Percentiles rank a stretch among this genome's conserved stretches.
phyloP scores from a whole-genome alignment of 2,113 vertebrate species.

The Apteryx mantelli region DNA sequence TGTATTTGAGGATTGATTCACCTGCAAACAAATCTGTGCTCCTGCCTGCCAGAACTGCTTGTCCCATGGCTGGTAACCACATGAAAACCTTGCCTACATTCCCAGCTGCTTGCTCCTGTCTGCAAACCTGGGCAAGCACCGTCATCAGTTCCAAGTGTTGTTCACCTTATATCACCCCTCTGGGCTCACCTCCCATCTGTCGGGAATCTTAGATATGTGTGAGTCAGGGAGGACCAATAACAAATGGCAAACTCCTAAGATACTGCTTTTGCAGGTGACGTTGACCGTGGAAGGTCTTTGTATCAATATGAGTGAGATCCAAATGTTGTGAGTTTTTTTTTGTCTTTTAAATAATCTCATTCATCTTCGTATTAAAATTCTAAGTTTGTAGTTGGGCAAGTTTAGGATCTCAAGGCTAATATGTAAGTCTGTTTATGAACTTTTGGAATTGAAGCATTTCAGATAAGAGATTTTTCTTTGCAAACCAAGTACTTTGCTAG shows the following conservation, averaged over 20 bases:
- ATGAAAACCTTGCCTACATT: slow-evolving; percentile 2
- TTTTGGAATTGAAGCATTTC: neutral
- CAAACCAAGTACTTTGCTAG: neutral
- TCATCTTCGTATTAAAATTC: neutral
- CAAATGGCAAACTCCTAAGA: neutral
- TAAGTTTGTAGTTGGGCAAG: neutral
- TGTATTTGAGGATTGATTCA: neutral
- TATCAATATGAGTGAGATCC: fast-evolving
- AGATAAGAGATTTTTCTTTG: neutral
- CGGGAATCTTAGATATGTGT: neutral
- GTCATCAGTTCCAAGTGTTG: neutral
- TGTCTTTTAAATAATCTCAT: neutral
- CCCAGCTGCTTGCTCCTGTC: slow-evolving; percentile 59
- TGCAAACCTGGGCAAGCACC: slow-evolving; percentile 27
- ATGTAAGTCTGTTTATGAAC: neutral
- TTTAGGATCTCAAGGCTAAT: neutral
- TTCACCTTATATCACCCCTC: neutral
- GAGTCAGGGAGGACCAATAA: neutral
- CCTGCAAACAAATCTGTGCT: neutral
- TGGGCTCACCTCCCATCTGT: slow-evolving; percentile 20
- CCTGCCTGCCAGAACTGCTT: slow-evolving; percentile 44
- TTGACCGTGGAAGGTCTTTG: fast-evolving
- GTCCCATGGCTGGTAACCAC: neutral
- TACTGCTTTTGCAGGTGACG: neutral
- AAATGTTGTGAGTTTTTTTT: neutral